phyloP scores from a whole-genome alignment of 2,797 vertebrate genomes.

The Delichon dasypus region DNA sequence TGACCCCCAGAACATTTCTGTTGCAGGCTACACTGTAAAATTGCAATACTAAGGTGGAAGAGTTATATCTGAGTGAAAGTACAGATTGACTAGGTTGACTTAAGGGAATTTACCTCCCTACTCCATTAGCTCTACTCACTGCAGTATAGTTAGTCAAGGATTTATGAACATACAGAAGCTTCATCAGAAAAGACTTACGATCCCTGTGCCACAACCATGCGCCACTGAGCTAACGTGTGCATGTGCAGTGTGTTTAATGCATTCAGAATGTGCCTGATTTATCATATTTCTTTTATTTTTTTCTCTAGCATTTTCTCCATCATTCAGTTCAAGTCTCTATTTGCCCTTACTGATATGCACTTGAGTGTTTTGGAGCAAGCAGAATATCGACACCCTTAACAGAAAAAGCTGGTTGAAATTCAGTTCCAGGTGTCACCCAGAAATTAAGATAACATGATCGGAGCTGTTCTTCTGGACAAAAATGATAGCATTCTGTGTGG shows the following conservation, averaged over 20 bases:
- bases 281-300: not conserved
- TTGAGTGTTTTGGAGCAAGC: not conserved
- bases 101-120: conserved; percentile 11
- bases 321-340: not conserved
- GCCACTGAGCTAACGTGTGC: not conserved
- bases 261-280: not conserved
- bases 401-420: not conserved
- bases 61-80: not conserved
- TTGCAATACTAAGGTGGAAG: not conserved
- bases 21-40: not conserved
- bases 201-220: not conserved
- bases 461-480: not conserved
- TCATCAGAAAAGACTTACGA: conserved; percentile 18
- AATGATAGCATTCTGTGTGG: not conserved
- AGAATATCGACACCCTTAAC: accelerated
- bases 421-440: not conserved
- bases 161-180: conserved; percentile 14
- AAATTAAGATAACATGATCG: not conserved
- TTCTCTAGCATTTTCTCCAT: not conserved
- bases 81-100: not conserved
- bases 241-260: not conserved
- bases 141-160: not conserved
- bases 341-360: not conserved
- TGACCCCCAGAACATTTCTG: not conserved
- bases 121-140: not conserved